Base-by-base conservation (phyloP, 2,888 invertebrate genomes). In the Nipponacmea schrenckii region DNA sequence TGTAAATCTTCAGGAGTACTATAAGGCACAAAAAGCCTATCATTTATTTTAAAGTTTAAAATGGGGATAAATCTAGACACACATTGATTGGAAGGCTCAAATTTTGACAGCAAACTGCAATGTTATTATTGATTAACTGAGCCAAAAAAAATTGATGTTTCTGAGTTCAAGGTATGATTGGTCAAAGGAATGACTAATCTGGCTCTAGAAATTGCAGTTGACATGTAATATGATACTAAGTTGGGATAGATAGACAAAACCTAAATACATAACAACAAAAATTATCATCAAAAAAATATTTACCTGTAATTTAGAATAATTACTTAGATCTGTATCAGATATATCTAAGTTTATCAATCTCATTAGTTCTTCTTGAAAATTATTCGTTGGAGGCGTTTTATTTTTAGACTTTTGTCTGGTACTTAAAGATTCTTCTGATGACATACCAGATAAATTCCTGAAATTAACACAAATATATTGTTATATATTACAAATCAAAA, bases 291-390 rank as follows among this genome's bases (percentile, higher is more conserved):
- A 3, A 31, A 31, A 31, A 3, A 3, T 31, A 67, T 67, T 67
- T 74, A 82, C 79, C 74, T 80, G 67, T 44, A 80, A 66, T 56
- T 56, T 56, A 10, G 56, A 56, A 56, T 56, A 56, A 27, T 78
- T 78, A 45, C 80, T 80, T 10, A 83, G 80, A 66, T 84, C 83
- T 72, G 79, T 81, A 68, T 85, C 83, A 20, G 81, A 80, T 14
- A 83, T 71, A 70, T 85, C 84, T 7, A 83, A 95, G 89, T 94
- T 94, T 84, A 96, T 96, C 39, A 96, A 91, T 66, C 94, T 93
- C 91, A 96, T 93, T 27, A 95, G 90, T 86, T 96, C 96, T 87
- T 96, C 95, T 90, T 96, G 93, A 44, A 94, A 90, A 27, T 93
- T 93, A 79, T 91, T 79, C 10, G 77, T 77, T 3, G 77, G 75